Conservation (phyloP, 2,888 invertebrate genomes). For the Nebria salina region DNA sequence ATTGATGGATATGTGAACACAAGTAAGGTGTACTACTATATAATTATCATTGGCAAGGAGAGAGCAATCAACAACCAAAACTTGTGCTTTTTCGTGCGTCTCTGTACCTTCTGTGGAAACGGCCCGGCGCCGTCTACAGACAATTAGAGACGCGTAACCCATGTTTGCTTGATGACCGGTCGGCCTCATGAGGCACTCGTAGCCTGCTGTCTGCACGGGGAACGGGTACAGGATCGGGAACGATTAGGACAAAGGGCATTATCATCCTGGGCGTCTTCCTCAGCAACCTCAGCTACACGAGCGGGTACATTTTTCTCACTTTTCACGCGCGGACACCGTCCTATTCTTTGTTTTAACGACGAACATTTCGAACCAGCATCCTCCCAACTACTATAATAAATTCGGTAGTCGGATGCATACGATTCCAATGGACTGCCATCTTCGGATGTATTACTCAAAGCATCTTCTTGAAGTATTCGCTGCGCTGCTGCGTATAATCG, state of each 20-base stretch:
- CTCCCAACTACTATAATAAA: constrained; percentile 68
- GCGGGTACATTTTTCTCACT: constrained; percentile 67
- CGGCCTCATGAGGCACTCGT: constrained; percentile 57
- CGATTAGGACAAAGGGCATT: neutral
- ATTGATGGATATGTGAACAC: neutral
- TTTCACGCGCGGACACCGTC: constrained; percentile 71
- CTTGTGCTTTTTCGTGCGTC: constrained; percentile 23
- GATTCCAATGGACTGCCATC: constrained; percentile 53
- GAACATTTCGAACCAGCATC: constrained; percentile 51
- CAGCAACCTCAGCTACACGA: constrained; percentile 60
- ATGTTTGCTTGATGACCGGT: constrained; percentile 51
- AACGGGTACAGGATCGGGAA: constrained; percentile 52
- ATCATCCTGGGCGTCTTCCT: constrained; percentile 21
- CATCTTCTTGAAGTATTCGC: constrained; percentile 68
- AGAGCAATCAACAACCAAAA: constrained; percentile 32
- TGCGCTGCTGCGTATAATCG: constrained; percentile 69
- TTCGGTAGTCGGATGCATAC: constrained; percentile 59
- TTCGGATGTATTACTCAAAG: constrained; percentile 60
- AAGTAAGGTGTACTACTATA: neutral
- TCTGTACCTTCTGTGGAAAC: constrained; percentile 54
- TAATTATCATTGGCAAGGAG: constrained; percentile 9
- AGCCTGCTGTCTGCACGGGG: constrained; percentile 50
- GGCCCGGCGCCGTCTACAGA: constrained; percentile 52
- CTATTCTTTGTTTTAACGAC: constrained; percentile 54
- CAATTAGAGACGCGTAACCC: constrained; percentile 51